Evolutionary conservation across 2,113 vertebrate species (phyloP).

Genomic region (Myodes glareolus): DNA sequence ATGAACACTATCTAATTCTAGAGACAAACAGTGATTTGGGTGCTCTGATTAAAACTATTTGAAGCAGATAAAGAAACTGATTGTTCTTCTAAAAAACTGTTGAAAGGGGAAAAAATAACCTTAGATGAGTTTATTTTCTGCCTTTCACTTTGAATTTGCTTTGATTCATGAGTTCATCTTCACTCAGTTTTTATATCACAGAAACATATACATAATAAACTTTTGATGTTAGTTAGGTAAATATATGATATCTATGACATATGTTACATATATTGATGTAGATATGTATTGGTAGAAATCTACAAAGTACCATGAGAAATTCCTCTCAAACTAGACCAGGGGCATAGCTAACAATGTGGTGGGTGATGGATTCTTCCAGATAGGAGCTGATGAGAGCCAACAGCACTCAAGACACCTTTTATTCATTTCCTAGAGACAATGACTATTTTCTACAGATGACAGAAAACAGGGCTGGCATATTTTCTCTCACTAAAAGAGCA

Average conservation of each 20-base stretch:
- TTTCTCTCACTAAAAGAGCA: background rate
- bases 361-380: background rate
- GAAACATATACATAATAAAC: background rate
- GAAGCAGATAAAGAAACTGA: background rate
- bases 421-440: background rate
- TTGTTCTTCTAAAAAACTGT: background rate
- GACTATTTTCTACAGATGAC: background rate
- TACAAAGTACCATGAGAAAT: background rate
- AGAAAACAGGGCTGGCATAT: background rate
- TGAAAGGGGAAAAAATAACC: background rate
- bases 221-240: background rate
- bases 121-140: background rate
- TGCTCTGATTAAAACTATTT: background rate
- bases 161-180: background rate
- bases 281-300: background rate
- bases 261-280: background rate
- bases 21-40: background rate
- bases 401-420: background rate
- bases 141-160: background rate
- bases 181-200: background rate
- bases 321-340: background rate
- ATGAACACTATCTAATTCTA: background rate
- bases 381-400: background rate
- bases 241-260: background rate
- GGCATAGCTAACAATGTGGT: background rate